Conservation (phyloP, 35 echinoderm and acorn worm genomes). For the Diadema setosum region DNA sequence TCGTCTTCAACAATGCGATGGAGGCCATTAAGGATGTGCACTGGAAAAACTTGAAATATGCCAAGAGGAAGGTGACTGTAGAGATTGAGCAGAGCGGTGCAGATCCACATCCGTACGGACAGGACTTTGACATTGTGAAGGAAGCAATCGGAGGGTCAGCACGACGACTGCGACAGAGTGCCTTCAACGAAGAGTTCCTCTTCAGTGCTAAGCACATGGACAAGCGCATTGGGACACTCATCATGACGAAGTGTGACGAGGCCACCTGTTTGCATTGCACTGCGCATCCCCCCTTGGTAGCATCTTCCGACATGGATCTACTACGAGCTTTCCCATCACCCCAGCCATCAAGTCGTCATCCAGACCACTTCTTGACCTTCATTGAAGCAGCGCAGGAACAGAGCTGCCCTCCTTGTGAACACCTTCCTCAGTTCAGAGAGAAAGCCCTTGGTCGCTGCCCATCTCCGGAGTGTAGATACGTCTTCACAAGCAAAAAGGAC, state of each 20-base stretch:
- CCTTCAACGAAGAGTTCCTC: background rate
- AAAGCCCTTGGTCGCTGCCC: background rate
- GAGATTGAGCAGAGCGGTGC: background rate
- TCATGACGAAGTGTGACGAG: background rate
- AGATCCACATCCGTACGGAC: background rate
- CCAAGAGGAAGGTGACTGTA: background rate
- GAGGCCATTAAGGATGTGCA: background rate
- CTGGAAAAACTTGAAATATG: background rate
- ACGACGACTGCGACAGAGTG: background rate
- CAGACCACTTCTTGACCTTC: background rate
- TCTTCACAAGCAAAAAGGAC: background rate
- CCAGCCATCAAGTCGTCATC: background rate
- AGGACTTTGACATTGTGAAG: background rate
- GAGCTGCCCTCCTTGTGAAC: background rate
- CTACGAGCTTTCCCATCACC: background rate
- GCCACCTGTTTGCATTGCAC: background rate
- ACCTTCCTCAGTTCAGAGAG: background rate
- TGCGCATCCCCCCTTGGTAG: background rate
- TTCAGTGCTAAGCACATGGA: background rate
- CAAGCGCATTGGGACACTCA: background rate
- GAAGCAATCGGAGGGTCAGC: background rate
- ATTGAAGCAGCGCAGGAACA: background rate
- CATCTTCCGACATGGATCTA: background rate
- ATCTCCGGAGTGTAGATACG: background rate
- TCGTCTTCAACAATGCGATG: background rate